phyloP scores from a whole-genome alignment of 1,140 invertebrate species.

The Pachyrhynchus sulphureomaculatus region DNA sequence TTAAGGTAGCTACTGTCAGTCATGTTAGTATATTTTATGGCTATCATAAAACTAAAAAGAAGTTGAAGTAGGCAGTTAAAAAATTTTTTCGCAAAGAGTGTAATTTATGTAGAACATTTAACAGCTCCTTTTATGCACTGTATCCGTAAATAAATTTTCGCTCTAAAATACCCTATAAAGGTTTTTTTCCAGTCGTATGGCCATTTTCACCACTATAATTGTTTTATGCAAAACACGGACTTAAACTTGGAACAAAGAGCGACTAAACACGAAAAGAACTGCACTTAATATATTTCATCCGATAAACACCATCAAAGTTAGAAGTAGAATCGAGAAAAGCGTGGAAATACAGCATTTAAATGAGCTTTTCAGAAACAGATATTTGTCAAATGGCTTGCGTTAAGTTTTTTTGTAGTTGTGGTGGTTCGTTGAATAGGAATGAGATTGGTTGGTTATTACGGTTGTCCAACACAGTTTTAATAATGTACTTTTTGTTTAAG shows the following conservation, averaged over 20 bases:
- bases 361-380: slow-evolving; percentile 34
- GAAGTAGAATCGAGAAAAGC: slow-evolving; percentile 22
- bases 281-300: slow-evolving; percentile 33
- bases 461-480: slow-evolving; percentile 28
- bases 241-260: slow-evolving; percentile 12
- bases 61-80: too few species aligned
- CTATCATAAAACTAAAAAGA: too few species aligned
- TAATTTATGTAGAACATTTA: too few species aligned
- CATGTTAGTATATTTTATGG: too few species aligned
- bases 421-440: slow-evolving; percentile 28
- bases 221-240: slow-evolving; percentile 10
- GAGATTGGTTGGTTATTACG: slow-evolving; percentile 29
- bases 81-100: too few species aligned
- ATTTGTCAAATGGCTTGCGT: slow-evolving; percentile 29
- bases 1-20: too few species aligned
- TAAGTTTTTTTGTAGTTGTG: slow-evolving; percentile 26
- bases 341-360: slow-evolving; percentile 26
- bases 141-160: background rate
- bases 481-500: slow-evolving; percentile 16
- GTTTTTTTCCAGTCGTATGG: background rate
- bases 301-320: slow-evolving; percentile 32
- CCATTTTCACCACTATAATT: slow-evolving; percentile 9
- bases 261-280: slow-evolving; percentile 15
- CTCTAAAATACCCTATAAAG: background rate
- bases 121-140: too few species aligned